Base-by-base conservation (phyloP, 1,140 invertebrate genomes). In the Drosophila arawakana region DNA sequence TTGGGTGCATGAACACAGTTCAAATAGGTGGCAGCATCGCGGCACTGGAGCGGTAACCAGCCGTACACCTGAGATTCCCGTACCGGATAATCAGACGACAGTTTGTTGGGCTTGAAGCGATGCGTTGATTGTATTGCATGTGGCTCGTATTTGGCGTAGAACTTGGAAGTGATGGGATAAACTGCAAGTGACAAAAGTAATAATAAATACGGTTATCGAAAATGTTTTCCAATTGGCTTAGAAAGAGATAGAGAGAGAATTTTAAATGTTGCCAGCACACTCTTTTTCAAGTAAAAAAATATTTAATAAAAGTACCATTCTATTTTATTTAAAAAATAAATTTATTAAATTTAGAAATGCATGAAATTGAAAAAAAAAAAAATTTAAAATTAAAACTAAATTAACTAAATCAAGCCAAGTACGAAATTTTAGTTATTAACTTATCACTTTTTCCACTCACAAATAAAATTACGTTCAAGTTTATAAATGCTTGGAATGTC, bases 1-100 rank as follows among this genome's bases (percentile, higher is more conserved):
- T 92, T 92, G 9, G 88, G 86, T 3, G 91, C 90, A 30, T 91
- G 77, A 6, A 91, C 43, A n/a, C 77, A 81, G 61, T 92, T 92
- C 0, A 91, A 66, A 52, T 85, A 58, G 15, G 57, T 58, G 46
- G 65, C 57, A 1, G 58, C 58, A 7, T 75, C 66, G 2, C 60
- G 54, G 15, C 69, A 75, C 30, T 75, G 52, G 0, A 76, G 8
- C 7, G 91, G 91, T 30, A 91, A 54, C 91, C 91, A 92, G 11
- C 91, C 91, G 21, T 92, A 91, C 0, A 80, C 54, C 52, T 91
- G 86, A 0, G 80, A 90, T 46, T 91, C 82, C 8, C 91, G 59
- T 1, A 74, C 21, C 1, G 90, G 90, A 18, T 70, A 52, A 25
- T 62, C 72, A 10, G 66, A 5, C 5, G 37, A 18, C 7, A 52